phyloP scores from a whole-genome alignment of 2,888 invertebrate genomes.

The Cremastinae sp. region DNA sequence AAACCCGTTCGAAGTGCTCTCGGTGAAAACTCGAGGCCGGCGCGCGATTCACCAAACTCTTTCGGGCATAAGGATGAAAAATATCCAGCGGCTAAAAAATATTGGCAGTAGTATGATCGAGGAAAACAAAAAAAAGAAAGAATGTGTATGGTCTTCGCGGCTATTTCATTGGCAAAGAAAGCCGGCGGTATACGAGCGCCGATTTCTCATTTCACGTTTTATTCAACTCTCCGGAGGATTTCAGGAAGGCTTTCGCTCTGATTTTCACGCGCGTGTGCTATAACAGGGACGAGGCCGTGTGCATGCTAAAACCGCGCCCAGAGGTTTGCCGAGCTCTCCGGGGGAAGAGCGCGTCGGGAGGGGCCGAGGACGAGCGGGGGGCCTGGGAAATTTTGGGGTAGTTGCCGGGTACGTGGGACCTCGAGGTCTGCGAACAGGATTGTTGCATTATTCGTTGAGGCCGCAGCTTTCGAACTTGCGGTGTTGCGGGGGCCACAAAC shows the following conservation, averaged over 20 bases:
- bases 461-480: constrained; percentile 78
- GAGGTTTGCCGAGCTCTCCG: constrained; percentile 26
- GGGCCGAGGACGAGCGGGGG: constrained; percentile 28
- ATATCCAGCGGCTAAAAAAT: constrained; percentile 15
- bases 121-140: constrained; percentile 11
- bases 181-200: neutral
- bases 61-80: constrained; percentile 38
- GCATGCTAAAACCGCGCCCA: constrained; percentile 49
- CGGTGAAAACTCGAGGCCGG: constrained; percentile 7
- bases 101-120: neutral
- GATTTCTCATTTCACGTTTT: constrained; percentile 12
- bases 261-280: constrained; percentile 27
- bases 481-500: constrained; percentile 59
- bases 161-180: constrained; percentile 11
- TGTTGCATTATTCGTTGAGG: constrained; percentile 77
- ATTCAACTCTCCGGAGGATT: constrained; percentile 30
- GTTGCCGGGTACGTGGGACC: constrained; percentile 63
- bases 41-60: constrained; percentile 45
- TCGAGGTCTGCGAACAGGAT: constrained; percentile 73
- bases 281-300: neutral
- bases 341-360: constrained; percentile 12
- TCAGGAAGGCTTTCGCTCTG: constrained; percentile 37
- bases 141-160: constrained; percentile 13
- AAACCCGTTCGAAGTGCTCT: constrained; percentile 14
- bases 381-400: constrained; percentile 44